Conservation (phyloP, 1,140 invertebrate species). For the Ceratina calcarata region DNA sequence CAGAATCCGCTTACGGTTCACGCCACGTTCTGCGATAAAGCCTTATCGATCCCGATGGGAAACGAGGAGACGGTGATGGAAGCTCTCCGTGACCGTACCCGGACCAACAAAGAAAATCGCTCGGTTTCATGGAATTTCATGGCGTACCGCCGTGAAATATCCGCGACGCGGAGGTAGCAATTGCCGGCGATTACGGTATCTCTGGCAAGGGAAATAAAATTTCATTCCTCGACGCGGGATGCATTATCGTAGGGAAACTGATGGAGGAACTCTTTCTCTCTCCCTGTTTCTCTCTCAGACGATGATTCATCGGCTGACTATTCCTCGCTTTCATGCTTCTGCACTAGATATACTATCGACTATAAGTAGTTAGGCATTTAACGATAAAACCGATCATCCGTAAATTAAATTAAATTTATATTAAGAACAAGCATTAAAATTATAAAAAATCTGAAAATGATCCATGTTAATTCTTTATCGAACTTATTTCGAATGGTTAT, state of each 20-base stretch:
- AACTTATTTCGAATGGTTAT: too few species aligned
- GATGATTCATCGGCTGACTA: constrained; percentile 57
- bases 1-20: neutral
- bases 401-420: too few species aligned
- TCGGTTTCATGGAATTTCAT: constrained; percentile 8
- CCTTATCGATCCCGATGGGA: constrained; percentile 31
- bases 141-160: constrained; percentile 22
- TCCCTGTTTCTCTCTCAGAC: neutral
- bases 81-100: neutral
- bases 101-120: constrained; percentile 25
- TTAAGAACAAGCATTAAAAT: too few species aligned
- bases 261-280: constrained; percentile 14
- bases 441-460: too few species aligned
- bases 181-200: constrained; percentile 39
- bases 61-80: neutral
- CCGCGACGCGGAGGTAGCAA: constrained; percentile 19
- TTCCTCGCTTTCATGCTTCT: constrained; percentile 27
- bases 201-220: constrained; percentile 29
- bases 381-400: too few species aligned
- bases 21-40: constrained; percentile 23
- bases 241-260: constrained; percentile 25
- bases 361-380: too few species aligned
- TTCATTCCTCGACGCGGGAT: constrained; percentile 29
- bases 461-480: too few species aligned
- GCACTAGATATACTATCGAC: neutral